These are phyloP conservation scores for Percopsis transmontana DNA, from an alignment of 2,113 vertebrate genomes.

Conservation along the genomic window DNA sequence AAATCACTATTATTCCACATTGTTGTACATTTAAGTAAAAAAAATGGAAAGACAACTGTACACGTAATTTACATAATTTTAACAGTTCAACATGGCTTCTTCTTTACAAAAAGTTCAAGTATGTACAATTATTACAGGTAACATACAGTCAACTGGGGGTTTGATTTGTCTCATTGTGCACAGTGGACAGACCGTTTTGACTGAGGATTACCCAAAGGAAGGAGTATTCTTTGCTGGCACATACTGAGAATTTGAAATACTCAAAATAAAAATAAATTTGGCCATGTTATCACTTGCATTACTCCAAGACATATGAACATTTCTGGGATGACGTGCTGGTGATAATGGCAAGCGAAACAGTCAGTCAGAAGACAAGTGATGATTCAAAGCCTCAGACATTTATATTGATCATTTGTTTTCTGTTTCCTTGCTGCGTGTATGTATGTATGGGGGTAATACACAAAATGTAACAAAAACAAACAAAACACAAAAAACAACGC, in stretches of 20 bases:
- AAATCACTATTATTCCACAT: slow-evolving; percentile 53
- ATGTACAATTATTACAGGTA: slow-evolving; percentile 57
- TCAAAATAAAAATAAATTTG: no score
- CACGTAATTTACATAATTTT: slow-evolving; percentile 71
- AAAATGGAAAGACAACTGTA: slow-evolving; percentile 54
- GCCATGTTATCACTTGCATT: no score
- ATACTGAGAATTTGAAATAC: slow-evolving; percentile 17
- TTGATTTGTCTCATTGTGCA: slow-evolving; percentile 42
- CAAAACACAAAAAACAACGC: no score
- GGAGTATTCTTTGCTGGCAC: slow-evolving; percentile 23
- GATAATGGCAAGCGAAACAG: no score
- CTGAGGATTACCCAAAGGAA: neutral
- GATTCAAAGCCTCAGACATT: no score
- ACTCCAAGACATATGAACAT: no score
- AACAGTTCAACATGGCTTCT: slow-evolving; percentile 75
- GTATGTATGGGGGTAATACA: no score
- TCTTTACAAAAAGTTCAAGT: slow-evolving; percentile 52
- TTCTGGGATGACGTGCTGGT: no score
- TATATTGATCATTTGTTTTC: no score
- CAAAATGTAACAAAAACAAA: no score
- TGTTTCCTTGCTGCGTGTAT: no score
- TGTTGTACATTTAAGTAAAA: slow-evolving; percentile 53
- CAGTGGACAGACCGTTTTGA: slow-evolving; percentile 10
- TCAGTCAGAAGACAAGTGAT: no score
- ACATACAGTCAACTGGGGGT: slow-evolving; percentile 12